Base-by-base conservation (phyloP, 1,140 invertebrate species). In the Carposina sasakii region DNA sequence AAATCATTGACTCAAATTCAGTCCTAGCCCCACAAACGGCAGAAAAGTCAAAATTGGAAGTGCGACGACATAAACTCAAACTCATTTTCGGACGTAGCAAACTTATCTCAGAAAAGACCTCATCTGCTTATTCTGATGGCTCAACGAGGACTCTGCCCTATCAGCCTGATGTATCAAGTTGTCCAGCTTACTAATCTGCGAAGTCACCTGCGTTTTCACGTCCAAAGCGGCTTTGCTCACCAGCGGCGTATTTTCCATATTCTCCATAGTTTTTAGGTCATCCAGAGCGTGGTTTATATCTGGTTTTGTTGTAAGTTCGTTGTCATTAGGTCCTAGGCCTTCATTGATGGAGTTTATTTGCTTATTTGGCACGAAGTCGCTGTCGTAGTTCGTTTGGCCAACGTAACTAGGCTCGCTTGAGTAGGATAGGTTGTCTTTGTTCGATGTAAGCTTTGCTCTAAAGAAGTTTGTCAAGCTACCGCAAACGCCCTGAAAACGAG, bases 111-210 rank as follows among this genome's bases (percentile, higher is more conserved):
- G 58, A 55, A 91, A 86, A 44, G 85, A 85, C 48, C 87, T 88
- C 89, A 93, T 92, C 71, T 92, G 89, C 64, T 91, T 91, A n/a
- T 88, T 90, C 67, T 93, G 91, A 59, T 89, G 82, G 4, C 86
- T 72, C 88, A 93, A 88, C 31, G 90, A 88, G 19, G 86, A 75
- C 55, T 92, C 86, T 10, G 91, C 90, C 37, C 87, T 87, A 37
- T 92, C 91, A 5, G 90, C 90, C 64, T 91, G 90, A 6, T 78
- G 75, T 10, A 93, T 87, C 51, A 93, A 59, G 1, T 84, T 73
- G 54, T 90, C 89, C 41, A 92, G 62, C 58, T 89, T 90, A 61
- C 89, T 86, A 24, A 91, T 74, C 54, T 92, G 90, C 8, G 88
- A 87, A 3, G 83, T 85, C 61, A 91, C 83, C 51, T 90, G 88